phyloP scores from a whole-genome alignment of 2,888 invertebrate genomes.

The Hyppa rectilinea region DNA sequence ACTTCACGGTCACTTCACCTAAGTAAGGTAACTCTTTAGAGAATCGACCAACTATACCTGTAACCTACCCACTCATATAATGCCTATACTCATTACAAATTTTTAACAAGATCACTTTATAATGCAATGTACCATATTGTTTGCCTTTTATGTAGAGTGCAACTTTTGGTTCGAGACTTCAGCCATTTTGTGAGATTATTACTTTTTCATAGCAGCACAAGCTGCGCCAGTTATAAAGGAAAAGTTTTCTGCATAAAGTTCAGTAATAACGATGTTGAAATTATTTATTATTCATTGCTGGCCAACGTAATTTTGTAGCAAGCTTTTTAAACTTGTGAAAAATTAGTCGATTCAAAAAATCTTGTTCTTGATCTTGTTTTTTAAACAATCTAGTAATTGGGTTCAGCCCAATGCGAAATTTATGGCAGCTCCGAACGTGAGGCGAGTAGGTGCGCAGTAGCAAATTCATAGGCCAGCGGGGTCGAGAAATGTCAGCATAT shows the following conservation, averaged over 20 bases:
- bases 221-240: slow-evolving; percentile 9
- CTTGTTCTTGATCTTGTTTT: not conserved
- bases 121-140: slow-evolving; percentile 8
- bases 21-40: too few relatives aligned
- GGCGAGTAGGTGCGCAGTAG: too few relatives aligned
- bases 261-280: slow-evolving; percentile 7
- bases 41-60: too few relatives aligned
- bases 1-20: too few relatives aligned
- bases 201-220: slow-evolving; percentile 48
- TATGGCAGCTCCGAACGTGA: too few relatives aligned
- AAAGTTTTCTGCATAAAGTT: slow-evolving; percentile 38
- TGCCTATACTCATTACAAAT: not conserved
- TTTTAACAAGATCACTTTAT: not conserved
- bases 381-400: not conserved
- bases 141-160: slow-evolving; percentile 8
- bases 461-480: too few relatives aligned
- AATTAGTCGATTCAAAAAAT: not conserved
- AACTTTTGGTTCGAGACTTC: slow-evolving; percentile 27
- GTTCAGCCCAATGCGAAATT: too few relatives aligned
- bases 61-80: not conserved
- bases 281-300: slow-evolving; percentile 5
- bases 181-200: slow-evolving; percentile 26
- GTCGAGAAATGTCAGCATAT: too few relatives aligned
- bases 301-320: slow-evolving; percentile 2
- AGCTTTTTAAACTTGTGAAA: not conserved